Evolutionary conservation across 2,113 vertebrate genomes (phyloP), one percentile per base, ranked within the genome.

Genomic region (Synodontis membranacea): DNA sequence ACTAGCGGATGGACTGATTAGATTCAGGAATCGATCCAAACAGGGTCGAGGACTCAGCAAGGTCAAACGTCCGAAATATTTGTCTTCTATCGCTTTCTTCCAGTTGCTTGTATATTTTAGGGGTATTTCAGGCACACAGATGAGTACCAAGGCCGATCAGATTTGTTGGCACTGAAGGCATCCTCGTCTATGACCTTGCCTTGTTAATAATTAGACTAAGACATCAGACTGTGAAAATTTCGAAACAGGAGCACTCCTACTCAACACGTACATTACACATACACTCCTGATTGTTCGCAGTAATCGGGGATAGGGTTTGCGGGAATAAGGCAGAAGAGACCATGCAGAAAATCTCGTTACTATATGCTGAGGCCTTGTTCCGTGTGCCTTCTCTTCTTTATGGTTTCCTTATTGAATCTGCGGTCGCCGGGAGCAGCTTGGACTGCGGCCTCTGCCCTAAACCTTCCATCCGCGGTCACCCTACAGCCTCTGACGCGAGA

Each of bases 401-500:
- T 68, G 87, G 75, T 46, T 58, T 72, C 42, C 62, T 87, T 84
- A 84, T 78, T 84, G 72, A 87, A 87, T 79, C 52, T 52, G 82
- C 62, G 70, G 84, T 39, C 42, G 80, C 44, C 42, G 19, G 19
- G 88, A 79, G 62, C 56, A 75, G 80, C 56, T 48, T 62, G 50
- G 39, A 37, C 70, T 54, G 70, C 64, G 83, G 80, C 82, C 88
- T 87, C 64, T 86, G 85, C 48, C 80, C 86, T 68, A 50, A 74
- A 87, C 54, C 78, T 62, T 64, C 79, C 48, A 80, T 84, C 54
- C 81, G 81, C 86, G 84, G 88, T 84, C 75, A 76, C 86, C 86
- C 85, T 82, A 84, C 86, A 72, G 86, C 46, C 64, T 84, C 39
- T 60, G 56, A 56, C 50, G 70, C 66, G 48, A 85, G 42, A 87